These are phyloP conservation scores for Drosophila gunungcola DNA, from an alignment of 1,140 invertebrate genomes.

Conservation along the genomic window DNA sequence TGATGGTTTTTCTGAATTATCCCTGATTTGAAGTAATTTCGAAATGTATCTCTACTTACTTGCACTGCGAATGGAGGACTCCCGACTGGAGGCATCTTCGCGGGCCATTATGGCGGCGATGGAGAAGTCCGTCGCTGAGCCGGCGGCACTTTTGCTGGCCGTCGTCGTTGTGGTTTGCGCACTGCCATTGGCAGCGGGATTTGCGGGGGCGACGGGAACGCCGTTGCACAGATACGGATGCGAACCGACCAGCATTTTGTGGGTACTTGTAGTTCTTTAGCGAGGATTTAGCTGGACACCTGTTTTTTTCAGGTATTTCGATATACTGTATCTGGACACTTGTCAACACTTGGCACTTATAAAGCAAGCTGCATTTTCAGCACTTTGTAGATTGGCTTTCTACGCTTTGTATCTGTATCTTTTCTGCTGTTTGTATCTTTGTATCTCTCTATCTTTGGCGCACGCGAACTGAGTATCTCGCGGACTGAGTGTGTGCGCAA, in stretches of 20 bases:
- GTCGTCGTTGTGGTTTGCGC: slow-evolving; percentile 62
- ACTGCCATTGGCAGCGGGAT: slow-evolving; percentile 32
- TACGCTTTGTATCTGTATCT: slow-evolving; percentile 25
- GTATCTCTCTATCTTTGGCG: slow-evolving; percentile 31
- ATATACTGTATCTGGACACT: slow-evolving; percentile 30
- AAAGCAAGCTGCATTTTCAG: slow-evolving; percentile 44
- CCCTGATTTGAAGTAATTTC: not conserved
- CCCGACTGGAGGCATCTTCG: slow-evolving; percentile 87
- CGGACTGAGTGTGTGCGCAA: slow-evolving; percentile 80
- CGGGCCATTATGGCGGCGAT: slow-evolving; percentile 96
- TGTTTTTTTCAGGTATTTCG: slow-evolving; percentile 6
- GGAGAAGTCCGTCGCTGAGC: slow-evolving; percentile 93
- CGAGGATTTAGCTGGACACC: slow-evolving; percentile 1
- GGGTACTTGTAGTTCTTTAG: slow-evolving; percentile 17
- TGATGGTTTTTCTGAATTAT: too few species aligned
- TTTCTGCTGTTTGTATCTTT: slow-evolving; percentile 19
- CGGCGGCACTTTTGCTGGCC: slow-evolving; percentile 79
- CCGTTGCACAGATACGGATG: slow-evolving; percentile 84
- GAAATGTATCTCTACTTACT: slow-evolving; percentile 67
- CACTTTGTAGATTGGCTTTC: slow-evolving; percentile 32
- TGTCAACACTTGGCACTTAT: slow-evolving; percentile 56
- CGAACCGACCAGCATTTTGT: slow-evolving; percentile 80
- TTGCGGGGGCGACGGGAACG: slow-evolving; percentile 59
- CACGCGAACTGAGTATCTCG: slow-evolving; percentile 61
- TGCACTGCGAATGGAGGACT: slow-evolving; percentile 84